Evolutionary conservation across 2,797 vertebrate species (phyloP).

Genomic region (Siniperca scherzeri): DNA sequence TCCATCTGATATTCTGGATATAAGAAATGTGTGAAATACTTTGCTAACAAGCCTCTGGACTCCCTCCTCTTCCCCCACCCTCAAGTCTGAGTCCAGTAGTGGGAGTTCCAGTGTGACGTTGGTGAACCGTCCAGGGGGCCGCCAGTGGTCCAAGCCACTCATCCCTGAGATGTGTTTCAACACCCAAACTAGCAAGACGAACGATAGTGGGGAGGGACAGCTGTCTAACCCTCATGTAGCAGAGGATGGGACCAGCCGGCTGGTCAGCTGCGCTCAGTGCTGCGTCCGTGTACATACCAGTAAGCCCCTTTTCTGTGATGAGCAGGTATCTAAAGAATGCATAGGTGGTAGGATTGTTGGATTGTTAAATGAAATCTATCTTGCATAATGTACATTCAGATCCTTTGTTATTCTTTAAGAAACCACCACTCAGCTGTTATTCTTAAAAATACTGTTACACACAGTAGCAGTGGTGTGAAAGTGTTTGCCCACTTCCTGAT

Average conservation of each 20-base stretch:
- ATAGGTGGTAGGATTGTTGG: neutral
- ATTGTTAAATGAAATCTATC: neutral
- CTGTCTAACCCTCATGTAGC: slow-evolving; percentile 91
- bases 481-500: no score
- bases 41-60: no score
- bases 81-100: slow-evolving; percentile 88
- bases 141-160: slow-evolving; percentile 92
- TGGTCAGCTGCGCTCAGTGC: slow-evolving; percentile 94
- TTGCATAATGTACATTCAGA: neutral
- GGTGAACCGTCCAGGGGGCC: slow-evolving; percentile 68
- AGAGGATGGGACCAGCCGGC: slow-evolving; percentile 92
- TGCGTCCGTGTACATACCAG: slow-evolving; percentile 94
- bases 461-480: neutral
- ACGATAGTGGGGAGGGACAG: slow-evolving; percentile 89
- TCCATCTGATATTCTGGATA: no score
- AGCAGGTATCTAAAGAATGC: neutral
- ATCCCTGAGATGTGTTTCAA: slow-evolving; percentile 99
- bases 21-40: no score
- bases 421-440: neutral
- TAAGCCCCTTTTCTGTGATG: slow-evolving; percentile 80
- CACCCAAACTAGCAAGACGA: slow-evolving; percentile 82
- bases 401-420: neutral
- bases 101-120: slow-evolving; percentile 77
- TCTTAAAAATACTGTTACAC: neutral
- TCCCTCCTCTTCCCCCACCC: no score